These are phyloP conservation scores for Trachops cirrhosus DNA, from an alignment of 2,797 vertebrate genomes.

Conservation along the genomic window DNA sequence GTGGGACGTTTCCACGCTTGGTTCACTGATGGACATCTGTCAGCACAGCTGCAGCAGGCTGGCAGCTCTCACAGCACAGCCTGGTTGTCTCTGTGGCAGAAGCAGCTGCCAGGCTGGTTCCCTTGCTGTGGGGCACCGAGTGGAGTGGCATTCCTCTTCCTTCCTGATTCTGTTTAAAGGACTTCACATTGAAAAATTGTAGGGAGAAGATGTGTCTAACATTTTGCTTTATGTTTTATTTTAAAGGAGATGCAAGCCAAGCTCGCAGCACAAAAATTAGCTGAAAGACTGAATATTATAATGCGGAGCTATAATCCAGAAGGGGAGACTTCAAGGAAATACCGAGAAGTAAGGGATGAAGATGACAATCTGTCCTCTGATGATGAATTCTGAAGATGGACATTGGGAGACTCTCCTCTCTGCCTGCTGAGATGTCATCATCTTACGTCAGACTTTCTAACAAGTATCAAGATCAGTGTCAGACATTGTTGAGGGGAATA, in stretches of 20 bases:
- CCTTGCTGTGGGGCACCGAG: background rate
- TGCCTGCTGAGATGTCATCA: background rate
- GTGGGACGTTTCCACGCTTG: background rate
- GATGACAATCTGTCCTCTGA: constrained; percentile 87
- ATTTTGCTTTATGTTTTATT: background rate
- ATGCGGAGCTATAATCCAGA: constrained; percentile 88
- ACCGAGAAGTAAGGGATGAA: constrained; percentile 91
- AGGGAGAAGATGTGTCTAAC: constrained; percentile 24
- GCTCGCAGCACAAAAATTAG: constrained; percentile 93
- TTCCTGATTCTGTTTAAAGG: background rate
- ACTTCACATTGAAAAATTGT: background rate
- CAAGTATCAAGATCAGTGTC: constrained; percentile 52
- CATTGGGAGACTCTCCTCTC: background rate
- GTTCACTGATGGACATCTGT: background rate
- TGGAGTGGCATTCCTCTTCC: background rate
- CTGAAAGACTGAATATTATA: constrained; percentile 88
- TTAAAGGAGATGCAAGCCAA: constrained; percentile 93
- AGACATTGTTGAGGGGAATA: constrained; percentile 38
- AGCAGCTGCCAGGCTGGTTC: background rate
- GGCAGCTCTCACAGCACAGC: background rate
- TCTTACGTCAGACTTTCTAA: constrained; percentile 2
- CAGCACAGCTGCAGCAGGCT: background rate
- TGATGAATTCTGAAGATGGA: constrained; percentile 78
- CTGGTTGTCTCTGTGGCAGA: background rate
- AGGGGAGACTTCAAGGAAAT: constrained; percentile 84